Evolutionary conservation across 2,113 vertebrate species (phyloP).

Genomic region (Solea solea): DNA sequence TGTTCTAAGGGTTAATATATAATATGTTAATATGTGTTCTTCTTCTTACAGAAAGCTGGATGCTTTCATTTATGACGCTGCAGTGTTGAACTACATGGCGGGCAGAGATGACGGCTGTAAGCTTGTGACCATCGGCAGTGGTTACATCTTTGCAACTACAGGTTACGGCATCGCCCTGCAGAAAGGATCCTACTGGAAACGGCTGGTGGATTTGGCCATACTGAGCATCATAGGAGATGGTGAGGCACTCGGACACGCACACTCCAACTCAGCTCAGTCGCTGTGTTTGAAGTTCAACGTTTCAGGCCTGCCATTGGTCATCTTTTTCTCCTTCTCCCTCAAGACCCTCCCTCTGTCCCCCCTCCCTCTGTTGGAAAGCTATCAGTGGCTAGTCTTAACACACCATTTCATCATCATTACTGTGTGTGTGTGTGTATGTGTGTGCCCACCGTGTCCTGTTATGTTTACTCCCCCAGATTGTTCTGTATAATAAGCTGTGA

Average conservation of each 20-base stretch:
- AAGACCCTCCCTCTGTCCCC: slow-evolving; percentile 25
- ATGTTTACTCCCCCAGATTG: slow-evolving; percentile 66
- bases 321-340: not conserved
- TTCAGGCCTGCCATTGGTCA: slow-evolving; percentile 20
- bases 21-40: not conserved
- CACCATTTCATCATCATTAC: slow-evolving; percentile 73
- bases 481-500: slow-evolving; percentile 71
- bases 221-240: slow-evolving; percentile 97
- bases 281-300: not conserved
- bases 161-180: slow-evolving; percentile 97
- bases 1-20: too few species aligned
- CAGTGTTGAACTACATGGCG: slow-evolving; percentile 98
- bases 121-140: slow-evolving; percentile 97
- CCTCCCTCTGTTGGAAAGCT: slow-evolving; percentile 51
- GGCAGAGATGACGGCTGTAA: slow-evolving; percentile 98
- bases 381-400: slow-evolving; percentile 69
- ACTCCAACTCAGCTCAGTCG: not conserved
- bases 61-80: slow-evolving; percentile 98
- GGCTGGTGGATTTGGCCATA: slow-evolving; percentile 94
- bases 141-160: slow-evolving; percentile 98
- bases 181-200: slow-evolving; percentile 98
- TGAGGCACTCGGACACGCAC: slow-evolving; percentile 60
- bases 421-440: slow-evolving; percentile 36
- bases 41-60: slow-evolving; percentile 89
- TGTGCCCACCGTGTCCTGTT: slow-evolving; percentile 49